Evolutionary conservation across 1,140 invertebrate genomes (phyloP).

Genomic region (Sminthurinus signatus): DNA sequence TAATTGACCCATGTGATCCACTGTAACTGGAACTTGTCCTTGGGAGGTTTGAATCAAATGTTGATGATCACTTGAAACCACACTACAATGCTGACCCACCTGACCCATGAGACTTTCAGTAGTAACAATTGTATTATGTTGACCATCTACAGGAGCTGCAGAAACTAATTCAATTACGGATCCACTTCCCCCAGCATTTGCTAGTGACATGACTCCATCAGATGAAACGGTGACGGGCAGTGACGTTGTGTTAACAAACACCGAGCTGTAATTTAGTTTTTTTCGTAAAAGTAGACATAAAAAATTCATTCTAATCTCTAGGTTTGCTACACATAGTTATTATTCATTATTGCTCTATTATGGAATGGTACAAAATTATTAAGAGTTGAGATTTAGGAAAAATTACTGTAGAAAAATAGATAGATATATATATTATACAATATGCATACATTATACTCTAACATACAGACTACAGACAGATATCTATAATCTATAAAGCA

Average conservation of each 20-base stretch:
- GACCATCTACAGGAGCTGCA: neutral
- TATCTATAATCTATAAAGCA: no score
- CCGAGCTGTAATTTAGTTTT: slow-evolving; percentile 23
- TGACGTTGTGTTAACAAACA: slow-evolving; percentile 26
- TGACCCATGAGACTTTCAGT: slow-evolving; percentile 15
- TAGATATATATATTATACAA: no score
- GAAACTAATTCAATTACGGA: slow-evolving; percentile 23
- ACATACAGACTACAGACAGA: no score
- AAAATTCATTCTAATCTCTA: no score
- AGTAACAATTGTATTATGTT: slow-evolving; percentile 10
- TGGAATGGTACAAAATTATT: no score
- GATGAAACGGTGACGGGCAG: slow-evolving; percentile 24
- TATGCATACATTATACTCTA: no score
- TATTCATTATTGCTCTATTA: no score
- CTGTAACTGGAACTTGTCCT: slow-evolving; percentile 1
- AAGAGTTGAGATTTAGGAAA: no score
- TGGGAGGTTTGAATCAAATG: slow-evolving; percentile 10
- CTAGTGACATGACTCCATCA: slow-evolving; percentile 13
- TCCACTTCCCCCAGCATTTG: slow-evolving; percentile 5
- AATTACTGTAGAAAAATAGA: no score
- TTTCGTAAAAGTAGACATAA: no score
- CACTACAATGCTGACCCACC: neutral
- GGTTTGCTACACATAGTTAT: no score
- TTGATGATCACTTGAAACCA: slow-evolving; percentile 2
- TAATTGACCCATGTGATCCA: slow-evolving; percentile 1